phyloP scores from a whole-genome alignment of 2,888 invertebrate species.

The Alcis repandata region DNA sequence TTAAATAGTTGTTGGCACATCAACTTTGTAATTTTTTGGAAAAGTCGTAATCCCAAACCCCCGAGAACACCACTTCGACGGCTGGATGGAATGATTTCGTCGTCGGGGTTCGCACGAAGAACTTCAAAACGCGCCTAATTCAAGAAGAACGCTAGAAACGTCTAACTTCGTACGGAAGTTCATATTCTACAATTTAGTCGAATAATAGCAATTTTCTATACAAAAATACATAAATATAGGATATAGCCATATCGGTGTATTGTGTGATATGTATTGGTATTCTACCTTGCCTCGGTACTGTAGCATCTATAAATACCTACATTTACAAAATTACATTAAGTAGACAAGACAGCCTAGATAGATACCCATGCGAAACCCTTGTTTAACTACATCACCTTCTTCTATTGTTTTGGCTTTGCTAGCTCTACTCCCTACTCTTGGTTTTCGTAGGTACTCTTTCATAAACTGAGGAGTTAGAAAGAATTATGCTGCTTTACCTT shows the following conservation, averaged over 20 bases:
- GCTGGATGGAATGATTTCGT: slow-evolving; percentile 87
- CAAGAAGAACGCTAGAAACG: slow-evolving; percentile 59
- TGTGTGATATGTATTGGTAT: slow-evolving; percentile 52
- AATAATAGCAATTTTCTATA: slow-evolving; percentile 75
- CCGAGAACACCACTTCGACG: slow-evolving; percentile 86
- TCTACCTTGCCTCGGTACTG: slow-evolving; percentile 5
- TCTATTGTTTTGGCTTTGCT: no score
- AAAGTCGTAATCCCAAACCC: slow-evolving; percentile 85
- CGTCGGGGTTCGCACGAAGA: slow-evolving; percentile 84
- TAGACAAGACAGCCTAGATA: no score
- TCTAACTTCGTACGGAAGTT: slow-evolving; percentile 53
- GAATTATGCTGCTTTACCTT: no score
- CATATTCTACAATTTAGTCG: slow-evolving; percentile 66
- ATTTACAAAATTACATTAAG: neutral
- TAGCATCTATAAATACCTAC: slow-evolving; percentile 1
- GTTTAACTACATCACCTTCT: no score
- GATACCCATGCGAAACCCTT: no score
- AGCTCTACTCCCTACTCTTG: no score
- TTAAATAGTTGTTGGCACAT: slow-evolving; percentile 84
- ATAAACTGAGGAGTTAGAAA: no score
- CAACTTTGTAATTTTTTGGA: slow-evolving; percentile 79
- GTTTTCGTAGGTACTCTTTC: no score
- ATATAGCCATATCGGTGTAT: slow-evolving; percentile 47
- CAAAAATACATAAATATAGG: slow-evolving; percentile 47
- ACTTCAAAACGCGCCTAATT: slow-evolving; percentile 69